These are phyloP conservation scores for Schizopygopsis pylzovi DNA, from an alignment of 2,797 vertebrate genomes.

Conservation along the genomic window DNA sequence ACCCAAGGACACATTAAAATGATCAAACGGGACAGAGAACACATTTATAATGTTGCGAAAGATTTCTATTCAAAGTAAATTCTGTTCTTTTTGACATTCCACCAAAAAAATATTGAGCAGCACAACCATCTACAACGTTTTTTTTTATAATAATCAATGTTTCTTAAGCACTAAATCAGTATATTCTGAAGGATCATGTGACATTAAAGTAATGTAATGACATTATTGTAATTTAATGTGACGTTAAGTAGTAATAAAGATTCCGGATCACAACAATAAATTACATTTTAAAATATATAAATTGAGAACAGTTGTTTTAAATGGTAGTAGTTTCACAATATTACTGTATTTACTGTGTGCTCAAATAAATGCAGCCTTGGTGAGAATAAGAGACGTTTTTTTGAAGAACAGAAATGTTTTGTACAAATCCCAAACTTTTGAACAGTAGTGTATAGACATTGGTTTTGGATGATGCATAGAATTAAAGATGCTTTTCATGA, in stretches of 20 bases:
- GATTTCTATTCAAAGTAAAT: not conserved
- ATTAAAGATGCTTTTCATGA: not conserved
- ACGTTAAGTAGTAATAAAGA: not conserved
- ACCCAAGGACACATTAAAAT: not conserved
- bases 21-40: not conserved
- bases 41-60: not conserved
- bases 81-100: not conserved
- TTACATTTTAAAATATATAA: not conserved
- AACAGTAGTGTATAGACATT: not conserved
- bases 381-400: not conserved
- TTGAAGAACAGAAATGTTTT: not conserved
- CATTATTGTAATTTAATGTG: too few relatives aligned
- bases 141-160: not conserved
- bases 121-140: not conserved
- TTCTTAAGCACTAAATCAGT: not conserved
- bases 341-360: not conserved
- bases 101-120: not conserved
- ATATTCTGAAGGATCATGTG: not conserved
- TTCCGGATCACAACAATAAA: not conserved
- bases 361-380: not conserved
- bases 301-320: not conserved
- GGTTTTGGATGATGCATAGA: not conserved
- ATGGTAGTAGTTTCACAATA: not conserved
- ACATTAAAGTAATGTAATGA: not conserved
- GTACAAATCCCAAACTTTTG: not conserved